Evolutionary conservation across 2,113 vertebrate species (phyloP), one percentile per base, ranked within the genome.

Genomic region (Cryptoleucopteryx plumbea): DNA sequence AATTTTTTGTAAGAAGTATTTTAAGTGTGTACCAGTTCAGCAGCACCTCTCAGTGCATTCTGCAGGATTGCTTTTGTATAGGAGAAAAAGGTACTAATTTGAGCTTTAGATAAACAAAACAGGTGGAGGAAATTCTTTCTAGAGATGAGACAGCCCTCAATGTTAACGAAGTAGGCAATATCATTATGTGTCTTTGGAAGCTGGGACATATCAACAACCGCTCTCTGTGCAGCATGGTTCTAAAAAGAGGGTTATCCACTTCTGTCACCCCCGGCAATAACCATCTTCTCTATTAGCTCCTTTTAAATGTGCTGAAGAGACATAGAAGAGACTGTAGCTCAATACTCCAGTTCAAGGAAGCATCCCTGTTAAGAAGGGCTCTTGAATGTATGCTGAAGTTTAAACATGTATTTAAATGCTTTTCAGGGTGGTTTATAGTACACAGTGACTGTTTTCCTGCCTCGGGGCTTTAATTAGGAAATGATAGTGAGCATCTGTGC

Each of bases 51-150:
- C 63, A 55, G 90, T 85, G 94, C 93, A 48, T 96, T 94, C 95
- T 94, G 83, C 96, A 97, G 96, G 95, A 87, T 45, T 93, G 45
- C 67, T 90, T 97, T 89, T 48, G 90, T 94, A 62, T 58, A 67
- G 96, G 96, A 90, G 81, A 62, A 88, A 80, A 92, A 95, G 86
- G 59, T 85, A 38, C 58, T 53, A 52, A 55, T 88, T 52, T 12
- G 20, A 73, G 70, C 31, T 93, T 75, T 43, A 18, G 70, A 74
- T 43, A 59, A 72, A 82, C 52, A 42, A 92, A 58, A 79, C 34
- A 93, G 73, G 88, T 68, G 74, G 48, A 95, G 73, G 73, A 85
- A 86, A 91, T 93, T 82, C 83, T 84, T 82, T 62, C 86, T 26
- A 48, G 67, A 29, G 5, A 45, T 79, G 73, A 88, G 84, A 42